Evolutionary conservation across 2,888 invertebrate species (phyloP), one percentile per base, ranked within the genome.

Genomic region (Zonitis immaculata): DNA sequence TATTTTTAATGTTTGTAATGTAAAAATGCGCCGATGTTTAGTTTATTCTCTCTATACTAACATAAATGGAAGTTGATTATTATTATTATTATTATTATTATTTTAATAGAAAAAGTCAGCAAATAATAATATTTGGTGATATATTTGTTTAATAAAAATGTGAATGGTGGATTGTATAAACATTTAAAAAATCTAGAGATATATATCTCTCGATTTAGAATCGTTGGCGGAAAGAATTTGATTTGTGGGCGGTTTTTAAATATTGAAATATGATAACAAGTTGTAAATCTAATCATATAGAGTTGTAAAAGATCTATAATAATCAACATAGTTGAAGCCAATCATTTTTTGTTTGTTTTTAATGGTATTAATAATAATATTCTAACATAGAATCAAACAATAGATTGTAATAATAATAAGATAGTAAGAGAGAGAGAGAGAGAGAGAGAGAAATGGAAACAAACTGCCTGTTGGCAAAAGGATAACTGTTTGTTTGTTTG

Each of bases 191-290:
- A n/a, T n/a, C n/a, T 8, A 0, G 9, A 20, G 39, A 18, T 18
- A 39, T 39, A 18, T 18, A 39, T 39, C 11, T 39, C 20, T 6
- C 39, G n/a, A n/a, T 39, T 18, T 11, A 20, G n/a, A n/a, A n/a
- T n/a, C n/a, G 20, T 39, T 18, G 39, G 18, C 18, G 39, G 22
- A 39, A 53, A 50, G 50, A 54, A 54, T 54, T 49, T 42, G 25
- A 42, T 32, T 28, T 45, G 54, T 54, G 54, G 54, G 54, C 54
- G 54, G 30, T 43, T 35, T 53, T 47, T 42, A n/a, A 45, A 53
- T 46, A 53, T 49, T 53, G 42, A 49, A 49, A 49, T 53, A 30
- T 35, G 32, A 50, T 54, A 49, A 50, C 46, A 35, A 44, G 11
- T 16, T 22, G 43, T 25, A 20, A 20, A 39, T 25, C 18, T 47